These are phyloP conservation scores for Argentina silus DNA, from an alignment of 2,797 vertebrate species.

Conservation along the genomic window DNA sequence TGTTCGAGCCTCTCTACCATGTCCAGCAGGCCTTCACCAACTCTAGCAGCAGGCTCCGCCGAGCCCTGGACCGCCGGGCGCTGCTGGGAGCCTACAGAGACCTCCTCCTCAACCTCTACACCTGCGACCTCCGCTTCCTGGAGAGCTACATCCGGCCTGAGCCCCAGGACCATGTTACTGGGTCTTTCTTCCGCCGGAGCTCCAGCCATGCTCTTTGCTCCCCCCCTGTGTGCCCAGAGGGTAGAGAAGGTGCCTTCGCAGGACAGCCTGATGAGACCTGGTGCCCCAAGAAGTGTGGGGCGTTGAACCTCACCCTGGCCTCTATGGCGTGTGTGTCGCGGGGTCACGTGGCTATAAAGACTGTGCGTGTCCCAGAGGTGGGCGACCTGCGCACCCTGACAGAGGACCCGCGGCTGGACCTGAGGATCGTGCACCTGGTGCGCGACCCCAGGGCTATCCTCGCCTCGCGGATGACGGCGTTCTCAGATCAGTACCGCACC, in stretches of 20 bases:
- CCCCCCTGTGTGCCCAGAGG: conserved; percentile 75
- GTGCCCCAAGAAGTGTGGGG: conserved; percentile 78
- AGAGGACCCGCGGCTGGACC: conserved; percentile 80
- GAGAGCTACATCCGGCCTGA: conserved; percentile 80
- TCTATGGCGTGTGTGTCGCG: conserved; percentile 70
- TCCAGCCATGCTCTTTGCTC: conserved; percentile 81
- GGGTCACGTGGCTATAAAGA: conserved; percentile 78
- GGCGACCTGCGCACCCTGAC: conserved; percentile 75
- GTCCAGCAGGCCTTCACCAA: conserved; percentile 80
- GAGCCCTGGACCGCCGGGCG: conserved; percentile 70
- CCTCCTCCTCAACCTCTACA: conserved; percentile 81
- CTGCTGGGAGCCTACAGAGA: conserved; percentile 80
- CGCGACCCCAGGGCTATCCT: conserved; percentile 82
- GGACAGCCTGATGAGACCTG: conserved; percentile 71
- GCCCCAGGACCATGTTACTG: conserved; percentile 76
- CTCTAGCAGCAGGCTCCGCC: conserved; percentile 71
- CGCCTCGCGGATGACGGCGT: conserved; percentile 79
- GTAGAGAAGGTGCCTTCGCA: neutral
- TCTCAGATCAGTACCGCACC: conserved; percentile 76
- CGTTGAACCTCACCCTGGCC: conserved; percentile 78
- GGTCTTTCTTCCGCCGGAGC: conserved; percentile 73
- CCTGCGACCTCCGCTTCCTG: conserved; percentile 80
- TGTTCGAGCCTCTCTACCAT: conserved; percentile 85
- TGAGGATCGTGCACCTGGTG: conserved; percentile 83
- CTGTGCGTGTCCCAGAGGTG: conserved; percentile 75